These are phyloP conservation scores for Diadromus collaris DNA, from an alignment of 2,888 invertebrate genomes.

Conservation along the genomic window DNA sequence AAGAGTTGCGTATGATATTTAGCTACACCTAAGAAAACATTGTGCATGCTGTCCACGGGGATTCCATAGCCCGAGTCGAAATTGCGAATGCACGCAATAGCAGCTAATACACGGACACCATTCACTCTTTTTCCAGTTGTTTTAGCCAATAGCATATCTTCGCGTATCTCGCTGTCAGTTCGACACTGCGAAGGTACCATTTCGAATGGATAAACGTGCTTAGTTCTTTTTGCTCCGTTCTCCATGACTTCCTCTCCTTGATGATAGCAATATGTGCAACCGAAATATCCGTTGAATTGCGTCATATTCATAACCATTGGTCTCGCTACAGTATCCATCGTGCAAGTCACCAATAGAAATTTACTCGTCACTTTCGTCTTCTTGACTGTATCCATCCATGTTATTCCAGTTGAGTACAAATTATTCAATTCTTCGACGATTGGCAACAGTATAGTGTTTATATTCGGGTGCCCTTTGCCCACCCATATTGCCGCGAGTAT, in stretches of 20 bases:
- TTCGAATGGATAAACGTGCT: conserved; percentile 8
- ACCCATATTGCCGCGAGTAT: neutral
- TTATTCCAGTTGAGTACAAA: conserved; percentile 24
- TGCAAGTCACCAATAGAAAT: neutral
- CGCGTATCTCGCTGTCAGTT: neutral
- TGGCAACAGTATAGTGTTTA: conserved; percentile 6
- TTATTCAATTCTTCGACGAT: neutral
- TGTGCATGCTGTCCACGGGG: conserved; percentile 2
- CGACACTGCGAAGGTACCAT: neutral
- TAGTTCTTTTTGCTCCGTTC: neutral
- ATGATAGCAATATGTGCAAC: conserved; percentile 10
- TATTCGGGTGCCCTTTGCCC: neutral
- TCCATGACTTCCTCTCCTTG: neutral
- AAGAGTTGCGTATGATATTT: neutral
- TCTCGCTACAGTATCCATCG: conserved; percentile 5
- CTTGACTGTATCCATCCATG: conserved; percentile 12
- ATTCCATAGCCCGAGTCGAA: neutral
- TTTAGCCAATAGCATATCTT: neutral
- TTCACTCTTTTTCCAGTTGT: neutral
- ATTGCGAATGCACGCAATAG: neutral
- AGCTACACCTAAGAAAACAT: neutral
- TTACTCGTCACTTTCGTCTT: neutral
- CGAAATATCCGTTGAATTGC: neutral
- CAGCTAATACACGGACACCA: neutral
- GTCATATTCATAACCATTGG: conserved; percentile 37